Evolutionary conservation across 1,140 invertebrate genomes (phyloP).

Genomic region (Brachionus calyciflorus): DNA sequence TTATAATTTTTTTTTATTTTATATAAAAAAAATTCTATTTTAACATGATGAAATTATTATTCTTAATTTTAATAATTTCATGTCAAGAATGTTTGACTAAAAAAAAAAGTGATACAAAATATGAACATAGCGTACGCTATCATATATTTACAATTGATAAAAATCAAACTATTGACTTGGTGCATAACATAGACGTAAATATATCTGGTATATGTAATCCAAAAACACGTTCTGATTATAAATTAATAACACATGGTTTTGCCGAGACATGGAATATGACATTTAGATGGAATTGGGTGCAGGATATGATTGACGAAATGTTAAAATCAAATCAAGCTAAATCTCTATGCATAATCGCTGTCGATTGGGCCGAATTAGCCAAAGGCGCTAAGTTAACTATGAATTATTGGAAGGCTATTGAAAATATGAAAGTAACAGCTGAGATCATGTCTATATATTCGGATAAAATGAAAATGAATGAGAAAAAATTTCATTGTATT

Average conservation of each 20-base stretch:
- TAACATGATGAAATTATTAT: no score
- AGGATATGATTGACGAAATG: slow-evolving; percentile 22
- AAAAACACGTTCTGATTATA: no score
- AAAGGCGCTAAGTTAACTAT: background rate
- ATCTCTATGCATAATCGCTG: slow-evolving; percentile 1
- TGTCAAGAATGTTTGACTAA: no score
- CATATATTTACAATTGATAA: no score
- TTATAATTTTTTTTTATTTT: no score
- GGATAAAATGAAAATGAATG: background rate
- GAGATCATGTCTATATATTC: background rate
- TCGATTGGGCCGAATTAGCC: slow-evolving; percentile 32
- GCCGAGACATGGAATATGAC: slow-evolving; percentile 46
- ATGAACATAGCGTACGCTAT: no score
- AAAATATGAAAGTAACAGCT: slow-evolving; percentile 19
- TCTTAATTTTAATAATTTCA: no score
- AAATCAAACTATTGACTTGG: no score
- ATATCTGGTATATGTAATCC: no score
- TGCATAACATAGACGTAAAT: no score
- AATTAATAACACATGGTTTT: slow-evolving; percentile 45
- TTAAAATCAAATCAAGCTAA: background rate
- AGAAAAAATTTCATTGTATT: slow-evolving; percentile 46
- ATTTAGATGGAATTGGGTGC: slow-evolving; percentile 43
- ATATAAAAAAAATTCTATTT: no score
- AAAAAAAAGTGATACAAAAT: no score
- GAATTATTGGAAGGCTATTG: slow-evolving; percentile 40